Percentiles rank a stretch among this genome's conserved stretches.
These are phyloP conservation scores for Drosophila seguyi DNA, from an alignment of 1,140 invertebrate genomes.

Conservation along the genomic window DNA sequence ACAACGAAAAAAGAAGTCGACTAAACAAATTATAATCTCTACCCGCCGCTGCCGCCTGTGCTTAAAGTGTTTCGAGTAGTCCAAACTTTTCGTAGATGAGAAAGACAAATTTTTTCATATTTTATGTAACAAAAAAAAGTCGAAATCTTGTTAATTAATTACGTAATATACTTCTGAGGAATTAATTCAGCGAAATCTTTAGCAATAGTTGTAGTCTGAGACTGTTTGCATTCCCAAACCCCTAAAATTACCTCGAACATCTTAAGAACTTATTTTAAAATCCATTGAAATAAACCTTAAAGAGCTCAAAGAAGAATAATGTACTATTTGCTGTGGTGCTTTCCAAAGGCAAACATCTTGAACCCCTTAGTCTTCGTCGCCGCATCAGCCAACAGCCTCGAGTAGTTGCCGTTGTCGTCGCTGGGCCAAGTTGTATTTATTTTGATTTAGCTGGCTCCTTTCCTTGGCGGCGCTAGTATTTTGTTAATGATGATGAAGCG, in stretches of 20 bases:
- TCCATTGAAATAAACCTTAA: neutral
- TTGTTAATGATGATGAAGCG: slow-evolving; percentile 82
- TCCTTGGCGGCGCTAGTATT: slow-evolving; percentile 57
- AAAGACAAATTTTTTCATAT: neutral
- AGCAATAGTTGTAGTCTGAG: neutral
- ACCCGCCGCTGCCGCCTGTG: neutral
- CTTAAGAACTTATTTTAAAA: neutral
- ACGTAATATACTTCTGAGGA: neutral
- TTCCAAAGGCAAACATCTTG: slow-evolving; percentile 12
- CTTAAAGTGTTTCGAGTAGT: slow-evolving; percentile 13
- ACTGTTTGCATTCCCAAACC: neutral
- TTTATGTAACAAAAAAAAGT: neutral
- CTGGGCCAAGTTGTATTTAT: slow-evolving; percentile 61
- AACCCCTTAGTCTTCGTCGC: slow-evolving; percentile 22
- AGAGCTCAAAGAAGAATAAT: neutral
- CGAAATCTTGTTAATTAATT: neutral
- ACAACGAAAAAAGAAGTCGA: slow-evolving; percentile 44
- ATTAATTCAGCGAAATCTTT: neutral
- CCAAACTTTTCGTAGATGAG: neutral
- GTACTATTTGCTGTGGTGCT: slow-evolving; percentile 6
- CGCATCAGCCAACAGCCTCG: slow-evolving; percentile 38
- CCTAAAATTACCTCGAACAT: too few species aligned
- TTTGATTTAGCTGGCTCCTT: slow-evolving; percentile 66
- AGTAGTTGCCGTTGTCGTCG: slow-evolving; percentile 31
- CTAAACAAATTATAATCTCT: slow-evolving; percentile 63